phyloP scores from a whole-genome alignment of 2,113 vertebrate genomes.

The Progne subis region DNA sequence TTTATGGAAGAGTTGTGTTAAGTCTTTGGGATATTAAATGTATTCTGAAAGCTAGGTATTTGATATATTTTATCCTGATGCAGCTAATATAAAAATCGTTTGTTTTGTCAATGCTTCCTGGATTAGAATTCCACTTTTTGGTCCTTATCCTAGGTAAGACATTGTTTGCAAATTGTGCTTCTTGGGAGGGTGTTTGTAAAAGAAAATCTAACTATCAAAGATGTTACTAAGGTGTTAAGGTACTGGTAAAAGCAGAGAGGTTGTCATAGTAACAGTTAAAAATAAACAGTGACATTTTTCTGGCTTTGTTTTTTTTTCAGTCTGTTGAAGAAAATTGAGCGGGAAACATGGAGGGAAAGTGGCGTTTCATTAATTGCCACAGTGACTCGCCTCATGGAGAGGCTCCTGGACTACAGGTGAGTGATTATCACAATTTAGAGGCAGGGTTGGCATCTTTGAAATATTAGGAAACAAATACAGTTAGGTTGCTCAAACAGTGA shows the following conservation, averaged over 20 bases:
- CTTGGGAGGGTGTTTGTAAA: slow-evolving; percentile 64
- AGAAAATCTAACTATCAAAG: slow-evolving; percentile 42
- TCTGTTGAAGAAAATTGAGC: slow-evolving; percentile 97
- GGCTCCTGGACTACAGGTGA: slow-evolving; percentile 96
- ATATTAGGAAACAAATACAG: background rate
- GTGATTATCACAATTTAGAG: background rate
- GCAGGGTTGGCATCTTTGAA: background rate
- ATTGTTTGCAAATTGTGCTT: slow-evolving; percentile 76
- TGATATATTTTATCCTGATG: slow-evolving; percentile 73
- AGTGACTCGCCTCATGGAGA: slow-evolving; percentile 97
- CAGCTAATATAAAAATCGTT: slow-evolving; percentile 93
- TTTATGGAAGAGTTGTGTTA: slow-evolving; percentile 25
- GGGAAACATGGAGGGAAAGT: slow-evolving; percentile 98
- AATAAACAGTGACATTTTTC: slow-evolving; percentile 75
- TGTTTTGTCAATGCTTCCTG: slow-evolving; percentile 99
- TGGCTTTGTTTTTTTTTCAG: slow-evolving; percentile 78
- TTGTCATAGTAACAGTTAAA: slow-evolving; percentile 80
- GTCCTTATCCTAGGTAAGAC: slow-evolving; percentile 99
- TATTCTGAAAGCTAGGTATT: slow-evolving; percentile 57
- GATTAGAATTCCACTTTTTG: slow-evolving; percentile 99
- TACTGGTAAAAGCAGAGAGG: slow-evolving; percentile 73
- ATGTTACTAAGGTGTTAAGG: slow-evolving; percentile 76
- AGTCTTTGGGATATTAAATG: slow-evolving; percentile 39
- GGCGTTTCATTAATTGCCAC: slow-evolving; percentile 96
- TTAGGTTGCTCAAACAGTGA: accelerated